Percentiles rank a stretch among this genome's conserved stretches.
phyloP scores from a whole-genome alignment of 2,888 invertebrate species.

The Diarsia rubi region DNA sequence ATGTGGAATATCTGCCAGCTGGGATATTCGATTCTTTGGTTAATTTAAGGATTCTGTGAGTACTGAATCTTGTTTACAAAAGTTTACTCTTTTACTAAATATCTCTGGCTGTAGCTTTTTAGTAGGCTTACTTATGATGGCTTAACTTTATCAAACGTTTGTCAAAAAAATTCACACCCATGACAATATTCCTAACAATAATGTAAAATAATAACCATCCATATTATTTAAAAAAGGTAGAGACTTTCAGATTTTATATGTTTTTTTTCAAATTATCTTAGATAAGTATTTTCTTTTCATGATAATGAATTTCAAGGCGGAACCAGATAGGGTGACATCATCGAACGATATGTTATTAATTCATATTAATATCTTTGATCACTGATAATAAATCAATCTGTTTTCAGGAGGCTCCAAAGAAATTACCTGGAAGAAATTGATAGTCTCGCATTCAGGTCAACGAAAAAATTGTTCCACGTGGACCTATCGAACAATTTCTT shows the following conservation, averaged over 20 bases:
- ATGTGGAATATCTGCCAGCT: conserved; percentile 92
- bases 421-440: conserved; percentile 92
- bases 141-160: neutral
- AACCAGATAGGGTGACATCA: conserved; percentile 1
- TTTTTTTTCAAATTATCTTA: conserved; percentile 32
- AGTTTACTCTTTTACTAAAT: neutral
- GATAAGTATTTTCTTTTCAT: conserved; percentile 23
- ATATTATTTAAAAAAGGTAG: neutral
- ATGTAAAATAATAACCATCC: neutral
- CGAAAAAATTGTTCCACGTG: conserved; percentile 92
- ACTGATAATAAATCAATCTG: conserved; percentile 43
- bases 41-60: conserved; percentile 92
- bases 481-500: conserved; percentile 93
- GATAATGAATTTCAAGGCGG: conserved; percentile 13
- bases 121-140: neutral
- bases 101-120: neutral
- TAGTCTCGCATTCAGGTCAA: conserved; percentile 89
- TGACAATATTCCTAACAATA: neutral
- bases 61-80: conserved; percentile 58
- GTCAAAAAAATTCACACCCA: neutral
- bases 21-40: conserved; percentile 92
- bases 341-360: neutral
- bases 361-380: neutral
- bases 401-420: conserved; percentile 92
- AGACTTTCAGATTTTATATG: neutral